Base-by-base conservation (phyloP, 2,113 vertebrate genomes). In the Scomber colias region DNA sequence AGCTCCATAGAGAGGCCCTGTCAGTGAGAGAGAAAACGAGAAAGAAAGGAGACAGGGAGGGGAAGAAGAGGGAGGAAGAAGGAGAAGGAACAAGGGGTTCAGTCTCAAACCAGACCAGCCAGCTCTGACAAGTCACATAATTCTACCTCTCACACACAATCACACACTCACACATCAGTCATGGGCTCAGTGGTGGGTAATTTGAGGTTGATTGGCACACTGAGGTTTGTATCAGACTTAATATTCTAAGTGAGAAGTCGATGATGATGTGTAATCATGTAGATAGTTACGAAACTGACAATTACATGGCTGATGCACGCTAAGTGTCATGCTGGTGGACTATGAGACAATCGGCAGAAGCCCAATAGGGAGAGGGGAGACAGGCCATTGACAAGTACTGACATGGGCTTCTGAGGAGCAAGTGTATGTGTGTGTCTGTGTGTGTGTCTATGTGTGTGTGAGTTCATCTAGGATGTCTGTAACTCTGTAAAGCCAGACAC, bases 1-100 rank as follows among this genome's bases (percentile, higher is more conserved):
- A 94, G 62, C 93, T 94, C 92, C 93, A 93, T 53, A 93, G 87
- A 82, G 93, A 93, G 0, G 93, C 93, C 92, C 92, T 92, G 88
- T 82, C 67, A 89, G 71, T 69, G 48, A 57, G 30, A 64, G 49
- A 79, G 53, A 71, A 12, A 45, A 63, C 56, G 31, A 59, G 61
- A 57, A 21, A 75, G 46, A 71, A 27, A 3, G 49, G 56, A 40
- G 76, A 66, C 11, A 46, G 60, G 40, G 16, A 75, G 59, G 70
- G 48, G 57, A 15, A 35, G 49, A 44, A 40, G 31, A 44, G 67
- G 44, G 44, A 75, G 75, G 71, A 50, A 83, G 61, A 77, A 55
- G 63, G 49, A 69, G 46, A 81, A 75, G 63, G 48, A 81, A 83
- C 61, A 75, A 64, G 46, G 65, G 80, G 40, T 87, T 91, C 83